Base-by-base conservation (phyloP, 1,140 invertebrate genomes). In the Pachypeltis micranthus region DNA sequence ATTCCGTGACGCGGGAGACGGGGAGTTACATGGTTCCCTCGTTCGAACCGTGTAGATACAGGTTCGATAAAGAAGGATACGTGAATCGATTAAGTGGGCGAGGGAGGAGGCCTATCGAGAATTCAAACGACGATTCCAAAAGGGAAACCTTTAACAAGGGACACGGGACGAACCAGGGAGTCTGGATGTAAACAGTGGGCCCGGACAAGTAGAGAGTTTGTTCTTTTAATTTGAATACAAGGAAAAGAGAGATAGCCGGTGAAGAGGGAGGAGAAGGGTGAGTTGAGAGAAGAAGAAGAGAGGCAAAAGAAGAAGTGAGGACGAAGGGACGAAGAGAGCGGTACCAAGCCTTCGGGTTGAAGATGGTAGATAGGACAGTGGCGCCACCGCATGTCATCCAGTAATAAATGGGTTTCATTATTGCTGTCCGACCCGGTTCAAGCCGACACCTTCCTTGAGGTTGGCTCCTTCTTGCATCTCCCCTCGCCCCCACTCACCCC, bases 141-240 rank as follows among this genome's bases (percentile, higher is more conserved):
- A 51, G 21, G 47, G 10, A 14, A 51, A 51, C 7, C 10, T 14
- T 10, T 51, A 21, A 51, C 47, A 51, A 51, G 47, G 47, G 47
- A 51, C 47, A 51, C 12, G 47, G 47, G 47, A 51, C 47, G 23
- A 51, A 51, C 47, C 47, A 7, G 4, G 47, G 47, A 51, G 47
- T 21, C 19, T 21, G 47, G 47, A 51, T 51, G 47, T 51, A 51
- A 51, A 51, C 47, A 51, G 47, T 16, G 47, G 47, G 47, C 19
- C 47, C 4, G 21, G 47, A 51, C 47, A 51, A 51, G 47, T 4
- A 51, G 47, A 21, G 47, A 51, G 47, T 51, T 51, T 51, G 47
- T 51, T 51, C 47, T 51, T 51, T 51, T 51, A 51, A 51, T 51
- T 51, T 51, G 47, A 51, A 51, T 51, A 51, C 47, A 51, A 51